phyloP scores from a whole-genome alignment of 1,140 invertebrate species.

The Uloborus diversus region DNA sequence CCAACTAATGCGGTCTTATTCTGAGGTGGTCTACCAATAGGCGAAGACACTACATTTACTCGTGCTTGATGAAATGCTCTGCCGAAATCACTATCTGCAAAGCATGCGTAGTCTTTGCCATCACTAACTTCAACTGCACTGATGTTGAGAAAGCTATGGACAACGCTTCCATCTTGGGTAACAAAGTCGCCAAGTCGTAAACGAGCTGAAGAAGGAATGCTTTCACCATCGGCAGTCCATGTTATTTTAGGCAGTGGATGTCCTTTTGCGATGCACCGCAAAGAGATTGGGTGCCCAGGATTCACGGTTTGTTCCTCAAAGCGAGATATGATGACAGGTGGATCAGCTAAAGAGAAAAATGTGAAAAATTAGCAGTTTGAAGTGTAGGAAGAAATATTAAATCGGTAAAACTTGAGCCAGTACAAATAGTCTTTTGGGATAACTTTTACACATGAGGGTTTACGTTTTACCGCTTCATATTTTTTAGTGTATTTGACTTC shows the following conservation, averaged over 20 bases:
- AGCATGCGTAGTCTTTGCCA: slow-evolving; percentile 59
- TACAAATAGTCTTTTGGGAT: no score
- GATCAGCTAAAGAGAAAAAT: slow-evolving; percentile 74
- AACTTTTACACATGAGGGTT: no score
- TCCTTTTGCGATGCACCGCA: slow-evolving; percentile 59
- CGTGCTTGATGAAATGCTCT: slow-evolving; percentile 30
- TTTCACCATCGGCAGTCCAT: slow-evolving; percentile 58
- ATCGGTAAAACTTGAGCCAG: no score
- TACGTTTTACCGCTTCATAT: no score
- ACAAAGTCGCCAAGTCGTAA: slow-evolving; percentile 60
- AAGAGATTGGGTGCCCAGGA: slow-evolving; percentile 76
- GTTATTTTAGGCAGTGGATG: slow-evolving; percentile 59
- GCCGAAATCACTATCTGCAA: slow-evolving; percentile 58
- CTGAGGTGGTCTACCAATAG: slow-evolving; percentile 48
- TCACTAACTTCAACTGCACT: slow-evolving; percentile 70
- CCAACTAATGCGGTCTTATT: slow-evolving; percentile 62
- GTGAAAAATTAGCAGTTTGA: not conserved
- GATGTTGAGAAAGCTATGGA: slow-evolving; percentile 88
- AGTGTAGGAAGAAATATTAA: not conserved
- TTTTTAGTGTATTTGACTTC: no score
- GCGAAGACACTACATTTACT: slow-evolving; percentile 58
- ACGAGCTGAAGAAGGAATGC: slow-evolving; percentile 46
- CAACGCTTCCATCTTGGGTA: slow-evolving; percentile 72
- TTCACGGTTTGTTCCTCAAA: slow-evolving; percentile 86
- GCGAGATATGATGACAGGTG: slow-evolving; percentile 79